A percentile compares a stretch with the other conserved stretches of the same genome.
These are phyloP conservation scores for Anguilla japonica DNA, from an alignment of 2,113 vertebrate genomes.

Conservation along the genomic window DNA sequence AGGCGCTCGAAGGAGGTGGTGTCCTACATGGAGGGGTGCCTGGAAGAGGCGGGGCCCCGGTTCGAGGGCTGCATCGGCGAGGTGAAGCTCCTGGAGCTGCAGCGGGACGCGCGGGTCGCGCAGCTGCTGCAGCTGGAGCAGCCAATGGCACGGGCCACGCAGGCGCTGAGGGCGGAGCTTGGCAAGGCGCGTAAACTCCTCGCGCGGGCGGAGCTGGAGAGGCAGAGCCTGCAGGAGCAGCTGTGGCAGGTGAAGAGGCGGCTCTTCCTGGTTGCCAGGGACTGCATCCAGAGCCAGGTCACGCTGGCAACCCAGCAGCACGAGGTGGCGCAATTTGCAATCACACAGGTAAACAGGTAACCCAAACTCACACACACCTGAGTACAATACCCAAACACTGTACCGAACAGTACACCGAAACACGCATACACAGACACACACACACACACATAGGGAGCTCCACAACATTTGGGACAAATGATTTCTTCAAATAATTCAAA, in stretches of 20 bases:
- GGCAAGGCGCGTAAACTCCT: slow-evolving; percentile 66
- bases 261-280: slow-evolving; percentile 79
- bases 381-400: neutral
- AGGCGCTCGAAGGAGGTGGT: neutral
- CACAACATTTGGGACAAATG: neutral
- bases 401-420: neutral
- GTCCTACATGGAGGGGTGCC: slow-evolving; percentile 12
- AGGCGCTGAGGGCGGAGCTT: slow-evolving; percentile 74
- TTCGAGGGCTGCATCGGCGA: slow-evolving; percentile 73
- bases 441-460: neutral
- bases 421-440: neutral
- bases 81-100: slow-evolving; percentile 74
- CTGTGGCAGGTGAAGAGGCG: slow-evolving; percentile 78
- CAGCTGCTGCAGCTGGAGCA: slow-evolving; percentile 77
- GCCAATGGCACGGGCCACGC: slow-evolving; percentile 75
- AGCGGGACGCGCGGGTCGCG: slow-evolving; percentile 72
- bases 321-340: slow-evolving; percentile 73
- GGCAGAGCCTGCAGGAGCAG: slow-evolving; percentile 73
- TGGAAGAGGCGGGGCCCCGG: slow-evolving; percentile 43
- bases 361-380: neutral
- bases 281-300: slow-evolving; percentile 84
- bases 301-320: slow-evolving; percentile 74
- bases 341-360: slow-evolving; percentile 56
- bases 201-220: slow-evolving; percentile 75
- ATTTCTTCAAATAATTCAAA: no score